Percentiles rank a stretch among this genome's conserved stretches.
phyloP scores from a whole-genome alignment of 2,888 invertebrate genomes.

The Ephialtes manifestator region DNA sequence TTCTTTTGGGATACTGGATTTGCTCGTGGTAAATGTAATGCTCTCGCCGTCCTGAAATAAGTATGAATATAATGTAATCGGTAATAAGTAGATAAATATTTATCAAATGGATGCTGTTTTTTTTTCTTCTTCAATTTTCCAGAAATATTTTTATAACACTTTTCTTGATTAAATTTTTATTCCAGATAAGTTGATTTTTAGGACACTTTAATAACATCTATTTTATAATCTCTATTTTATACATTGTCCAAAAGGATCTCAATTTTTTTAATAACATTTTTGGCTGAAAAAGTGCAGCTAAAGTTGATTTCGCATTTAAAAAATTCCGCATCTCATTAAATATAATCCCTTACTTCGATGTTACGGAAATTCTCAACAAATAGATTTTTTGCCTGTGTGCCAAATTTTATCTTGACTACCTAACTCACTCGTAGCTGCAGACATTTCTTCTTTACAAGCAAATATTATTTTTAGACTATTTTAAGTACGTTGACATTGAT shows the following conservation, averaged over 20 bases:
- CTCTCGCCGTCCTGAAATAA: constrained; percentile 89
- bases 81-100: constrained; percentile 1
- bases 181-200: too few relatives aligned
- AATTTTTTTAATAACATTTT: too few relatives aligned
- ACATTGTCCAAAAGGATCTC: too few relatives aligned
- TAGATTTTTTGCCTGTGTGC: constrained; percentile 4
- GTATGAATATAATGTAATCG: constrained; percentile 7
- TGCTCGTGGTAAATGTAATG: constrained; percentile 89
- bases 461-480: constrained; percentile 53
- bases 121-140: too few relatives aligned
- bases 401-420: constrained; percentile 20
- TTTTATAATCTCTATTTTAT: too few relatives aligned
- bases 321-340: constrained; percentile 1
- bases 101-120: too few relatives aligned
- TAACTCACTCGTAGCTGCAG: neutral
- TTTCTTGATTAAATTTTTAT: too few relatives aligned
- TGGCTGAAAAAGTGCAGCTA: too few relatives aligned
- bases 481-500: constrained; percentile 1
- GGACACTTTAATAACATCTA: too few relatives aligned
- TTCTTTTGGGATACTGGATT: constrained; percentile 86
- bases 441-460: constrained; percentile 55
- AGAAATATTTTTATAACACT: too few relatives aligned
- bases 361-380: neutral
- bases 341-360: neutral
- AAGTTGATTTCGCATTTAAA: neutral